Evolutionary conservation across 2,888 invertebrate genomes (phyloP).

Genomic region (Acrobasis consociella): DNA sequence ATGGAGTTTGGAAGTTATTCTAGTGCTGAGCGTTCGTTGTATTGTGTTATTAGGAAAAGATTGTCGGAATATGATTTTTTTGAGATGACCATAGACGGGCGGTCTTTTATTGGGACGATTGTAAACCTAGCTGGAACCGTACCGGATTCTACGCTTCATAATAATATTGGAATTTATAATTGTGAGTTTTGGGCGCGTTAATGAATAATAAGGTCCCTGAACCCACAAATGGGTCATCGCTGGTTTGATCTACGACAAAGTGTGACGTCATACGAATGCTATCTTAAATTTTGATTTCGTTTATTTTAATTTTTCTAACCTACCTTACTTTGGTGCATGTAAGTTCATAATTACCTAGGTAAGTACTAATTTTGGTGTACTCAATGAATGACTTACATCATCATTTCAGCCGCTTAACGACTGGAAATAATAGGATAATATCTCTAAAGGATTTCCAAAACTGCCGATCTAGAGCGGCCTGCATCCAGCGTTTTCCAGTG

Average conservation of each 20-base stretch:
- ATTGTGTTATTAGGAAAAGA: constrained; percentile 8
- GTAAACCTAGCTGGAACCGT: constrained; percentile 39
- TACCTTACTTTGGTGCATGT: too few species aligned
- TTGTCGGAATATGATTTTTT: constrained; percentile 20
- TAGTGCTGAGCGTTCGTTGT: constrained; percentile 21
- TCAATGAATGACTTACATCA: too few species aligned
- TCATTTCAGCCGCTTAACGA: too few species aligned
- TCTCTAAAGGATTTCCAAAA: too few species aligned
- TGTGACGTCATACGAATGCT: background rate
- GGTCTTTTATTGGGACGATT: constrained; percentile 58
- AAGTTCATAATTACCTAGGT: too few species aligned
- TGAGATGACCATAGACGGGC: constrained; percentile 41
- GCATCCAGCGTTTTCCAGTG: too few species aligned
- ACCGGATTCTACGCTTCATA: constrained; percentile 43
- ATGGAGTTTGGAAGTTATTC: background rate
- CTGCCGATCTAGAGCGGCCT: too few species aligned
- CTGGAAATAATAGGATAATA: too few species aligned
- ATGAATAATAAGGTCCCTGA: constrained; percentile 45
- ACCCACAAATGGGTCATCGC: constrained; percentile 33
- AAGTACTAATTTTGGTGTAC: too few species aligned
- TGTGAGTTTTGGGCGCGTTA: constrained; percentile 48
- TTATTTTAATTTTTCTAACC: too few species aligned
- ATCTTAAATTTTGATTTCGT: too few species aligned
- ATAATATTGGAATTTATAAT: constrained; percentile 59
- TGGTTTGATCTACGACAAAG: constrained; percentile 6